phyloP scores from a whole-genome alignment of 35 echinoderm and acorn worm species.

The Anneissia japonica region DNA sequence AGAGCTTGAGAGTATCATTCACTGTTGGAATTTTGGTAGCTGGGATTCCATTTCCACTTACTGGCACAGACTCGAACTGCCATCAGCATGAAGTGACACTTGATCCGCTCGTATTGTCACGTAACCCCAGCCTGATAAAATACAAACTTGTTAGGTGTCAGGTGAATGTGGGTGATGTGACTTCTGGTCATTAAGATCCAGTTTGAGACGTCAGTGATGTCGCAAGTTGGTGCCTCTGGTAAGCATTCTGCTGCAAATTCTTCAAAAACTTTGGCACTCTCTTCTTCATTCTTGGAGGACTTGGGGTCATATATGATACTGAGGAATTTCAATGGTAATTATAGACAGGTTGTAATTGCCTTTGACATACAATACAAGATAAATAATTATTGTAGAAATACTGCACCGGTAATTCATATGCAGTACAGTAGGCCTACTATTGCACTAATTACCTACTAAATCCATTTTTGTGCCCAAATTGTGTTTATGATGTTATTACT shows the following conservation, averaged over 20 bases:
- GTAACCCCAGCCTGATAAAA: not conserved
- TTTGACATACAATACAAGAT: too few species aligned
- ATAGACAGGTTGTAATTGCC: too few species aligned
- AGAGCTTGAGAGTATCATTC: not conserved
- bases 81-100: not conserved
- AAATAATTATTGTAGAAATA: too few species aligned
- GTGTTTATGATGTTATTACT: too few species aligned
- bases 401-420: too few species aligned
- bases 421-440: too few species aligned
- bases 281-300: constrained; percentile 53
- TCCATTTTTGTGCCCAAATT: too few species aligned
- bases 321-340: too few species aligned
- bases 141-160: constrained; percentile 15
- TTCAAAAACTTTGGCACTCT: constrained; percentile 65
- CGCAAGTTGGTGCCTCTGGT: constrained; percentile 1
- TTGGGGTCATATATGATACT: constrained; percentile 81
- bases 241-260: constrained; percentile 54
- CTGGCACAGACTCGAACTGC: not conserved
- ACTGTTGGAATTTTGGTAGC: not conserved
- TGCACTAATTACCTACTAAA: too few species aligned
- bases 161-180: constrained; percentile 17
- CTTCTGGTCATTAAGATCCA: constrained; percentile 59
- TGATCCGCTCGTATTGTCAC: not conserved
- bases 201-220: constrained; percentile 21
- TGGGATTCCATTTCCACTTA: not conserved